These are phyloP conservation scores for Montipora capitata DNA, from an alignment of 92 coral and sea anemone genomes.

Conservation along the genomic window DNA sequence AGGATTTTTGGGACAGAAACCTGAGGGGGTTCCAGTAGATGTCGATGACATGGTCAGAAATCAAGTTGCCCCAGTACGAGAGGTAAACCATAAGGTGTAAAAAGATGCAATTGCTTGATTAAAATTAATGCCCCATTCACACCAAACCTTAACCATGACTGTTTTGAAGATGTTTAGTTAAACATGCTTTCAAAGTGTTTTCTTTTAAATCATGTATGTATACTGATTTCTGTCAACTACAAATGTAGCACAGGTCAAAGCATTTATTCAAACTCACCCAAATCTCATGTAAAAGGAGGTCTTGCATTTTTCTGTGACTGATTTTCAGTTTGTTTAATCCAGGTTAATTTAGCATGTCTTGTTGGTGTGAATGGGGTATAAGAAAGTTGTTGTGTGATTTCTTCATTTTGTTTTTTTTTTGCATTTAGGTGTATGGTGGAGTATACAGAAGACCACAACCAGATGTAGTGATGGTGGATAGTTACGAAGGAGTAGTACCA, in stretches of 20 bases:
- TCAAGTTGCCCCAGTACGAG: slow-evolving; percentile 66
- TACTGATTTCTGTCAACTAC: not conserved
- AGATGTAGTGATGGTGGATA: not conserved
- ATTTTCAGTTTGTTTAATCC: not conserved
- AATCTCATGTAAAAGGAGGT: too few relatives aligned
- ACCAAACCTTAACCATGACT: not conserved
- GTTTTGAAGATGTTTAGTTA: not conserved
- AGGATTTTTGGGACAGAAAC: slow-evolving; percentile 60
- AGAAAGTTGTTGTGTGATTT: too few relatives aligned
- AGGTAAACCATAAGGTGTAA: slow-evolving; percentile 20
- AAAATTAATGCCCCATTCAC: not conserved
- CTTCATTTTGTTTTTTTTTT: too few relatives aligned
- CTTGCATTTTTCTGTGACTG: not conserved
- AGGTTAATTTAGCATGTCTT: too few relatives aligned
- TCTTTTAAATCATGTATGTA: not conserved
- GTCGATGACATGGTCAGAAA: not conserved
- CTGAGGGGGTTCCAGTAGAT: slow-evolving; percentile 52
- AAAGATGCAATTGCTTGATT: not conserved
- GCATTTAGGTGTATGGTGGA: not conserved
- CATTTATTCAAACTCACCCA: not conserved
- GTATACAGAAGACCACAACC: not conserved
- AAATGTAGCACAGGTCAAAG: too few relatives aligned
- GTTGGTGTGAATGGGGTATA: too few relatives aligned
- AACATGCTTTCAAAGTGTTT: not conserved
- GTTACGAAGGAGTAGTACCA: not conserved